These are phyloP conservation scores for Pelosia muscerda DNA, from an alignment of 2,888 invertebrate genomes.

Conservation along the genomic window DNA sequence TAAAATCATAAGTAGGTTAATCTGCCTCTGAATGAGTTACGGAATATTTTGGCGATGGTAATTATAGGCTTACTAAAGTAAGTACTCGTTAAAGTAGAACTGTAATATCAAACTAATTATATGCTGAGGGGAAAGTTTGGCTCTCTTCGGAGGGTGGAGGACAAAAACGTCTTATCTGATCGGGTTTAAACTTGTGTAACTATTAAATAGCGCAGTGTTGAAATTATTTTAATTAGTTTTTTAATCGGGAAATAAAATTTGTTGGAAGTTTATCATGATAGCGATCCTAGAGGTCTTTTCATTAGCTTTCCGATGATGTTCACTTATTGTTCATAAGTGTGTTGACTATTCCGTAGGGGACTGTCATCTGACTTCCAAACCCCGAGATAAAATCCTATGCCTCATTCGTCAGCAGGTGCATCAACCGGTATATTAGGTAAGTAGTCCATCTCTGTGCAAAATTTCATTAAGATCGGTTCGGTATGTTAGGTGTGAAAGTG, in stretches of 20 bases:
- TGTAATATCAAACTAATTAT: slow-evolving; percentile 28
- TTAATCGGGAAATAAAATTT: not conserved
- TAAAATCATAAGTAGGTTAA: slow-evolving; percentile 47
- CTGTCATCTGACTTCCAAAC: too few relatives aligned
- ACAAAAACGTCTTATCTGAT: slow-evolving; percentile 29
- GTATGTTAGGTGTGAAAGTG: too few relatives aligned
- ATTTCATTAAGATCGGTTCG: too few relatives aligned
- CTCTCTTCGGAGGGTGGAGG: slow-evolving; percentile 14
- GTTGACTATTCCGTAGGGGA: too few relatives aligned
- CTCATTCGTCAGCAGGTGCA: too few relatives aligned
- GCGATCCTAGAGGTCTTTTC: too few relatives aligned
- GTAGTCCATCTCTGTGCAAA: too few relatives aligned
- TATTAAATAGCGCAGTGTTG: slow-evolving; percentile 20
- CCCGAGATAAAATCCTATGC: too few relatives aligned
- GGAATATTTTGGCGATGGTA: slow-evolving; percentile 40
- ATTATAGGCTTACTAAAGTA: slow-evolving; percentile 41
- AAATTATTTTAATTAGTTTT: slow-evolving; percentile 25
- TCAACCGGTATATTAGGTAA: too few relatives aligned
- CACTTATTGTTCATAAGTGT: too few relatives aligned
- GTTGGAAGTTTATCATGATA: not conserved
- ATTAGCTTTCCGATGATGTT: too few relatives aligned
- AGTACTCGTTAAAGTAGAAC: slow-evolving; percentile 19
- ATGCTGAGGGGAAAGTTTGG: slow-evolving; percentile 22
- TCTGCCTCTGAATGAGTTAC: slow-evolving; percentile 46
- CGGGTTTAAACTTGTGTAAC: slow-evolving; percentile 25